Evolutionary conservation across 1,140 invertebrate species (phyloP).

Genomic region (Drosophila serrata): DNA sequence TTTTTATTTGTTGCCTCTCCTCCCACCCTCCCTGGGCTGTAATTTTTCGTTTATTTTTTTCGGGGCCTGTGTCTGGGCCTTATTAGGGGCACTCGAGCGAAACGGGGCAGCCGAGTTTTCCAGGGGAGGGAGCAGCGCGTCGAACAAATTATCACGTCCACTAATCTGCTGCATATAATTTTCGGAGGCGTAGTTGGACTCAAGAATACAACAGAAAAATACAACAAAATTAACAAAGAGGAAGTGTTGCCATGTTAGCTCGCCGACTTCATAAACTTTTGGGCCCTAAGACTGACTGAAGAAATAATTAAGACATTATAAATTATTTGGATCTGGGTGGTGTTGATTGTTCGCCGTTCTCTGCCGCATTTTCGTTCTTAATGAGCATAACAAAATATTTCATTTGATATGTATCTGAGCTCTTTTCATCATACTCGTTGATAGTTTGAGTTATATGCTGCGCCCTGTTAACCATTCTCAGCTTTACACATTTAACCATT

Average conservation of each 20-base stretch:
- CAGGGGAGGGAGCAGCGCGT: constrained; percentile 40
- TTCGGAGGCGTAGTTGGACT: constrained; percentile 45
- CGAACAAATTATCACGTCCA: constrained; percentile 77
- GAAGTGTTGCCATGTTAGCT: constrained; percentile 79
- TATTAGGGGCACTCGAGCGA: constrained; percentile 68
- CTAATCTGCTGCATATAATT: constrained; percentile 82
- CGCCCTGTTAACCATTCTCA: constrained; percentile 38
- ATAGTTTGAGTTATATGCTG: constrained; percentile 62
- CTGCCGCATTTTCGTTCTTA: constrained; percentile 40
- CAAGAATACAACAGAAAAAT: neutral
- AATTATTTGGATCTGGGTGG: constrained; percentile 65
- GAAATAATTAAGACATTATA: constrained; percentile 84
- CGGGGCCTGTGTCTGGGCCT: constrained; percentile 43
- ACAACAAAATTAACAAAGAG: constrained; percentile 26
- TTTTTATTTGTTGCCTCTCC: constrained; percentile 33
- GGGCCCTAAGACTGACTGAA: constrained; percentile 27
- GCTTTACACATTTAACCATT: constrained; percentile 5
- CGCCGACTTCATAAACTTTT: constrained; percentile 71
- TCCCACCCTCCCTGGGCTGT: constrained; percentile 20
- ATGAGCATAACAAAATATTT: constrained; percentile 80
- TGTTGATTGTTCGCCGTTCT: constrained; percentile 61
- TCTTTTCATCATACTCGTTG: constrained; percentile 69
- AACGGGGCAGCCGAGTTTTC: constrained; percentile 45
- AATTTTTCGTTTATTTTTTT: constrained; percentile 67
- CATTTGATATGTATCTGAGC: constrained; percentile 68